Base-by-base conservation (phyloP, 2,888 invertebrate species). In the Epinotia brunnichana region DNA sequence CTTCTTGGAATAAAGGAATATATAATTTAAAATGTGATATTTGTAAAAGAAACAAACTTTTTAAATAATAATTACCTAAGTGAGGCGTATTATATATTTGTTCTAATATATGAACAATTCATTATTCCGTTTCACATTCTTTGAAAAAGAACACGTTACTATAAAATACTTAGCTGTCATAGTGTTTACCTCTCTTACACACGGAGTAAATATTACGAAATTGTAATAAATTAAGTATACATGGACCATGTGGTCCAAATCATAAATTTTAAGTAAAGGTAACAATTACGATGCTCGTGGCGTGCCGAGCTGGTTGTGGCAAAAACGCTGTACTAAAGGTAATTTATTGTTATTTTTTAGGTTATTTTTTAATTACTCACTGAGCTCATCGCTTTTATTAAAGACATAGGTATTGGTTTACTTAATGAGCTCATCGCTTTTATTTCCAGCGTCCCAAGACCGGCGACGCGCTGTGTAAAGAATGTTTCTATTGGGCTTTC, bases 401-500 rank as follows among this genome's bases (percentile, higher is more conserved):
- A n/a, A n/a, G n/a, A 62, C 44, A 66, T 10, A 66, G n/a, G n/a
- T 41, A 59, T 24, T 56, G 51, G 44, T 60, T 29, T 39, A 44
- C 15, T 70, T 54, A n/a, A 57, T 57, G 62, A 17, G 1, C 19
- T 70, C 69, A 71, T 70, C 67, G 60, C 73, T 79, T 56, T 70
- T 75, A 73, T 73, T 85, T 94, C 69, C 86, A 97, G 97, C 94
- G 98, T 15, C 98, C 98, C 0, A 98, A 98, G 94, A 98, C 97
- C 9, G 97, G 97, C 0, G 97, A 98, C 92, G 96, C 97, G 0
- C 90, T 99, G 24, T 99, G 99, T 85, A 98, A 98, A 88, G 96
- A 97, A 81, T 99, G 99, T 88, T 99, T 99, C 85, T 99, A 96
- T 85, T 95, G 94, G 86, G 97, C 97, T 0, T 99, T 99, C 88